Evolutionary conservation across 2,797 vertebrate genomes (phyloP).

Genomic region (Steatocranus sp.): DNA sequence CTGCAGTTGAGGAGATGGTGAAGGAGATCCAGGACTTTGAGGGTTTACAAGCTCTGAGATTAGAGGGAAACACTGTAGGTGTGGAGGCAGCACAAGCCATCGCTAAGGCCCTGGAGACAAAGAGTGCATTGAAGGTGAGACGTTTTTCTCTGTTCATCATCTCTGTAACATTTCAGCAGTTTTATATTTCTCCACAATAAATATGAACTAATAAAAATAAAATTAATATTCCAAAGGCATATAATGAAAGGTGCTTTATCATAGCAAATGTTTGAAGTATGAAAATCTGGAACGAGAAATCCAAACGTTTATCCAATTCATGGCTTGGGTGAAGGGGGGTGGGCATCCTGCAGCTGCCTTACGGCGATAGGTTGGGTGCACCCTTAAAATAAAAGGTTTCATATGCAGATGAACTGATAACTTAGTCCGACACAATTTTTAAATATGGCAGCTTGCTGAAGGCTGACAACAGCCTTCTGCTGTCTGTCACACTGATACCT

Average conservation of each 20-base stretch:
- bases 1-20: constrained; percentile 86
- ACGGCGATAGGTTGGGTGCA: neutral
- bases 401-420: neutral
- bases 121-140: constrained; percentile 86
- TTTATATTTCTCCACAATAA: neutral
- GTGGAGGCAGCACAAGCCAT: constrained; percentile 92
- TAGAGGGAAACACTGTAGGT: constrained; percentile 95
- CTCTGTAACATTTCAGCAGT: neutral
- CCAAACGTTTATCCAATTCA: neutral
- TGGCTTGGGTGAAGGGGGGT: neutral
- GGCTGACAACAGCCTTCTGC: neutral
- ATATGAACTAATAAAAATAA: neutral
- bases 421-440: neutral
- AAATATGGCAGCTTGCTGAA: neutral
- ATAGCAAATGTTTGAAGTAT: neutral
- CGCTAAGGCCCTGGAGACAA: constrained; percentile 89
- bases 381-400: neutral
- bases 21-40: constrained; percentile 87
- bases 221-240: neutral
- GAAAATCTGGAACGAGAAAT: neutral
- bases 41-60: constrained; percentile 84
- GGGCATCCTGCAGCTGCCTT: neutral
- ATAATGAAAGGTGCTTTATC: neutral
- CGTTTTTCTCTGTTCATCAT: neutral
- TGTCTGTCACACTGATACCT: neutral